Conservation (phyloP, 2,888 invertebrate genomes). For the Eumerus sabulonum region DNA sequence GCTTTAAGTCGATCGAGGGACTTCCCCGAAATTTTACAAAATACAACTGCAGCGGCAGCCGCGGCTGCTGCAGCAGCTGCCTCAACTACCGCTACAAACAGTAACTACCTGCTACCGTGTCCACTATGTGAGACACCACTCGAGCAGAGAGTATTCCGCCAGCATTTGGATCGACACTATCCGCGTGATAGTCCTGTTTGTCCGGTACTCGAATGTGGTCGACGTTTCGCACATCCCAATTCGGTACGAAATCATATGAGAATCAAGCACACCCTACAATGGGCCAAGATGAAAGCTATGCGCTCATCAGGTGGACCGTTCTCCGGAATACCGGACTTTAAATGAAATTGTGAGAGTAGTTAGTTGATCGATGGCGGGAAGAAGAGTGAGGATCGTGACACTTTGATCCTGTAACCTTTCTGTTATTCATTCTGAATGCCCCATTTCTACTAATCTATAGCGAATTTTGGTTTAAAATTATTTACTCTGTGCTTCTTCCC, state of each 20-base stretch:
- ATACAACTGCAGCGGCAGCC: slow-evolving; percentile 77
- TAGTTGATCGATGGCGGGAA: slow-evolving; percentile 67
- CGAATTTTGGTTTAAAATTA: background rate
- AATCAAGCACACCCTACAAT: slow-evolving; percentile 88
- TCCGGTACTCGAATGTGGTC: slow-evolving; percentile 87
- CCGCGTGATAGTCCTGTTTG: slow-evolving; percentile 91
- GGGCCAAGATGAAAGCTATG: slow-evolving; percentile 90
- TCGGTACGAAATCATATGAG: slow-evolving; percentile 93
- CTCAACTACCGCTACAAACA: slow-evolving; percentile 70
- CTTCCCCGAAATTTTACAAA: slow-evolving; percentile 77
- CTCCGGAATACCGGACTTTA: slow-evolving; percentile 78
- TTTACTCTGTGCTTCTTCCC: background rate
- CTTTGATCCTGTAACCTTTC: background rate
- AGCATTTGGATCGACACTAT: slow-evolving; percentile 90
- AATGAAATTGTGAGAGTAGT: slow-evolving; percentile 76
- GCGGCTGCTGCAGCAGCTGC: slow-evolving; percentile 76
- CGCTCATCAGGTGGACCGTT: slow-evolving; percentile 79
- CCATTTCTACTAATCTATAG: background rate
- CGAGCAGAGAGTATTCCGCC: slow-evolving; percentile 83
- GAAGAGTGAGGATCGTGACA: slow-evolving; percentile 34
- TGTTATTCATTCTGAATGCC: background rate
- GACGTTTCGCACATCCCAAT: slow-evolving; percentile 90
- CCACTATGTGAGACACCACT: slow-evolving; percentile 86
- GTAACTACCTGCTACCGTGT: slow-evolving; percentile 81
- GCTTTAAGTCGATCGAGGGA: slow-evolving; percentile 77